Percentiles rank a stretch among this genome's conserved stretches.
Evolutionary conservation across 1,140 invertebrate genomes (phyloP).

Genomic region (Gryon sp.): DNA sequence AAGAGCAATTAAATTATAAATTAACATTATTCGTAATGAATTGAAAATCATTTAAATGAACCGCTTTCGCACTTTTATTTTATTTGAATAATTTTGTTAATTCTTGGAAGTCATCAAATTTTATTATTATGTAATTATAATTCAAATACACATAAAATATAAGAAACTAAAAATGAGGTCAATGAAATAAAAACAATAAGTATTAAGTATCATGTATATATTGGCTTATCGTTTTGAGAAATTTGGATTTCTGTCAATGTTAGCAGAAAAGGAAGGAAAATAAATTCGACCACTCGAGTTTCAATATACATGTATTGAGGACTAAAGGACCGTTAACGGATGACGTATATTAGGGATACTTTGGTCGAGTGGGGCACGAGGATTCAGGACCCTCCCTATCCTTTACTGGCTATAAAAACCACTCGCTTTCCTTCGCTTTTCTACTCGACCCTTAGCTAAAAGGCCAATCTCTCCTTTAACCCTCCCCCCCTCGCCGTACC

Average conservation of each 20-base stretch:
- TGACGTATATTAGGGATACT: slow-evolving; percentile 81
- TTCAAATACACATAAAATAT: too few relatives aligned
- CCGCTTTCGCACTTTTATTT: too few relatives aligned
- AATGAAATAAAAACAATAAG: too few relatives aligned
- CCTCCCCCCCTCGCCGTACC: too few relatives aligned
- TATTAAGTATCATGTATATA: too few relatives aligned
- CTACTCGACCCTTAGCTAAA: slow-evolving; percentile 77
- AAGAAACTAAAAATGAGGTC: too few relatives aligned
- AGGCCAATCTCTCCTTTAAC: slow-evolving; percentile 77
- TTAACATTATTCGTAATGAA: neutral
- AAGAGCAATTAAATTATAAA: too few relatives aligned
- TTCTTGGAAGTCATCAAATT: too few relatives aligned
- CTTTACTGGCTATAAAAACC: slow-evolving; percentile 79
- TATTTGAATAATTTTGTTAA: too few relatives aligned
- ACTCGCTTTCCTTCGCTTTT: slow-evolving; percentile 78
- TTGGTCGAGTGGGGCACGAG: slow-evolving; percentile 77
- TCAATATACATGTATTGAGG: slow-evolving; percentile 58
- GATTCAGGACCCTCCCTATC: slow-evolving; percentile 75
- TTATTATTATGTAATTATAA: too few relatives aligned
- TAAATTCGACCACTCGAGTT: slow-evolving; percentile 54
- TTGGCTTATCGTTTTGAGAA: slow-evolving; percentile 1
- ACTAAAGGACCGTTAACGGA: slow-evolving; percentile 76
- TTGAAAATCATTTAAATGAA: too few relatives aligned
- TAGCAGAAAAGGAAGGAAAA: slow-evolving; percentile 9
- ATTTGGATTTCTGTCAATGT: slow-evolving; percentile 32